Evolutionary conservation across 2,113 vertebrate species (phyloP).

Genomic region (Turnix velox): DNA sequence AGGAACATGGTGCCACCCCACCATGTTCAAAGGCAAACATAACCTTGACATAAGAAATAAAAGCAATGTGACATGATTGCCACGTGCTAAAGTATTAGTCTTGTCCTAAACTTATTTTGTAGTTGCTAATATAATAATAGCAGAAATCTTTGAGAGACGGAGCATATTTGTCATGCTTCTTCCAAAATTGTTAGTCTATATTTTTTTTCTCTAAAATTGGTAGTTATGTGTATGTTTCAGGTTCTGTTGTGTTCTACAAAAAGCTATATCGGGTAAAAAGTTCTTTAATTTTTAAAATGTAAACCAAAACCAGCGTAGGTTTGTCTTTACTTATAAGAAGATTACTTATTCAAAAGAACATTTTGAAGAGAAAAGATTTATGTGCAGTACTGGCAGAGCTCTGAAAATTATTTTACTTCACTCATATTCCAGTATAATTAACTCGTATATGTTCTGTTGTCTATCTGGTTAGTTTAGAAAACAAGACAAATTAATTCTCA

Average conservation of each 20-base stretch:
- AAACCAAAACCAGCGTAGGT: not conserved
- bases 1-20: rapidly evolving
- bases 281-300: not conserved
- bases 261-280: not conserved
- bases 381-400: not conserved
- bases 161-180: not conserved
- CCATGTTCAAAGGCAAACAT: not conserved
- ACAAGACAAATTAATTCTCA: not conserved
- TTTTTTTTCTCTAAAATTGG: not conserved
- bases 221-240: not conserved
- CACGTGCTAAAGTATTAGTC: not conserved
- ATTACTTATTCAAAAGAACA: not conserved
- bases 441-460: not conserved
- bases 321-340: not conserved
- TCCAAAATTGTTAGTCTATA: not conserved
- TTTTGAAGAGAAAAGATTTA: not conserved
- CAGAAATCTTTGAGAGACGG: not conserved
- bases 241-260: not conserved
- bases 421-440: not conserved
- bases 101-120: not conserved
- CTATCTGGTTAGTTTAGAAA: not conserved
- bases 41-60: not conserved
- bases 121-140: not conserved
- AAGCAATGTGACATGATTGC: not conserved
- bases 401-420: not conserved